These are phyloP conservation scores for Poicephalus meyeri DNA, from an alignment of 2,113 vertebrate genomes.

Conservation along the genomic window DNA sequence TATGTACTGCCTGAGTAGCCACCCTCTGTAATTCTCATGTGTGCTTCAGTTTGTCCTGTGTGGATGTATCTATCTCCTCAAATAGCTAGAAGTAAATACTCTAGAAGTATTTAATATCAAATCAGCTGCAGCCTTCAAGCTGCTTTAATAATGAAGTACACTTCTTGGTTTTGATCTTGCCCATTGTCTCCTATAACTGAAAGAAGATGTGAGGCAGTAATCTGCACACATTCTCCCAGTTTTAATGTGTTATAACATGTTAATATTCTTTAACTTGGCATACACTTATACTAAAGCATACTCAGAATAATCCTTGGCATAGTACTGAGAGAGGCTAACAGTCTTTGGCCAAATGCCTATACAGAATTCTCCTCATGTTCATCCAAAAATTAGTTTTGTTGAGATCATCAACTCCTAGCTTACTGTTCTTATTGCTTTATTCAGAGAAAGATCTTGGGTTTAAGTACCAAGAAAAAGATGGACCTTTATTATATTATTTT, in stretches of 20 bases:
- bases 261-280: not conserved
- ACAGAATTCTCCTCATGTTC: not conserved
- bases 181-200: not conserved
- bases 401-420: not conserved
- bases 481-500: slow-evolving; percentile 37
- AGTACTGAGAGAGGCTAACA: not conserved
- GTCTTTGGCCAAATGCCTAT: not conserved
- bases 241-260: not conserved
- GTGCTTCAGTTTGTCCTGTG: not conserved
- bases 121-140: not conserved
- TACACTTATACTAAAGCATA: not conserved
- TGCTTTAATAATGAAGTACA: not conserved
- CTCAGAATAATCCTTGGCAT: not conserved
- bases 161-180: not conserved
- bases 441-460: slow-evolving; percentile 22
- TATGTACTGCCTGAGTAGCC: not conserved
- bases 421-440: not conserved
- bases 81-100: not conserved
- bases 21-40: not conserved
- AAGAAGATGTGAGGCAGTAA: not conserved
- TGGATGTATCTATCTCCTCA: not conserved
- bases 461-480: not conserved
- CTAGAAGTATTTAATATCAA: not conserved
- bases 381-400: not conserved
- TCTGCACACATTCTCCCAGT: not conserved